Percentiles rank a stretch among this genome's conserved stretches.
Conservation (phyloP, 2,113 vertebrate species). For the Mixornis gularis region DNA sequence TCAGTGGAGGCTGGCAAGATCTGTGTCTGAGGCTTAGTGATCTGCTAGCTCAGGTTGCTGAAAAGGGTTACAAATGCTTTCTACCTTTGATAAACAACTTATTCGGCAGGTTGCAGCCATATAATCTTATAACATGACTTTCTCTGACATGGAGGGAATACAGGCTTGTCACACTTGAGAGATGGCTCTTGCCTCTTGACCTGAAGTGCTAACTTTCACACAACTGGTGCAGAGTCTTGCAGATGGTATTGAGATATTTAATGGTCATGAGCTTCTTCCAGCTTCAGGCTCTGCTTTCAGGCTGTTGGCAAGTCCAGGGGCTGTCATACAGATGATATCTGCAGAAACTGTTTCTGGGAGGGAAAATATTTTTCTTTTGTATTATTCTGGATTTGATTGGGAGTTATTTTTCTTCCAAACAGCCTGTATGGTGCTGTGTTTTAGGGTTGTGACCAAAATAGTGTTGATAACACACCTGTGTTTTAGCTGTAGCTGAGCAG, state of each 20-base stretch:
- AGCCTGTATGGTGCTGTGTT: not conserved
- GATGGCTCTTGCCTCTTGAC: not conserved
- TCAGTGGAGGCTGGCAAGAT: not conserved
- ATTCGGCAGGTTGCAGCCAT: not conserved
- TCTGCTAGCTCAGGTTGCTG: constrained; percentile 5
- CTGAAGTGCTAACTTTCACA: not conserved
- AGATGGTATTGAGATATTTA: not conserved
- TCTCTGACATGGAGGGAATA: not conserved
- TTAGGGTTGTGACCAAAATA: not conserved
- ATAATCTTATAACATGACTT: not conserved
- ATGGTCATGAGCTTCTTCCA: not conserved
- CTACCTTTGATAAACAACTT: not conserved
- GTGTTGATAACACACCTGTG: not conserved
- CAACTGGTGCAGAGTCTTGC: not conserved
- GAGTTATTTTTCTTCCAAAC: not conserved
- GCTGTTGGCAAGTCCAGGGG: not conserved
- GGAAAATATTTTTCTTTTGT: not conserved
- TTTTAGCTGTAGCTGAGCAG: not conserved
- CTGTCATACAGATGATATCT: not conserved
- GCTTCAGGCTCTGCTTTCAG: not conserved
- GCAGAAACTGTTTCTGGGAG: not conserved
- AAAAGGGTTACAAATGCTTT: not conserved
- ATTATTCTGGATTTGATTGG: not conserved
- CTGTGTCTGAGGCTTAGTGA: not conserved
- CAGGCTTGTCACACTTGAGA: not conserved